Conservation (phyloP, 2,113 vertebrate species). For the Jacana jacana region DNA sequence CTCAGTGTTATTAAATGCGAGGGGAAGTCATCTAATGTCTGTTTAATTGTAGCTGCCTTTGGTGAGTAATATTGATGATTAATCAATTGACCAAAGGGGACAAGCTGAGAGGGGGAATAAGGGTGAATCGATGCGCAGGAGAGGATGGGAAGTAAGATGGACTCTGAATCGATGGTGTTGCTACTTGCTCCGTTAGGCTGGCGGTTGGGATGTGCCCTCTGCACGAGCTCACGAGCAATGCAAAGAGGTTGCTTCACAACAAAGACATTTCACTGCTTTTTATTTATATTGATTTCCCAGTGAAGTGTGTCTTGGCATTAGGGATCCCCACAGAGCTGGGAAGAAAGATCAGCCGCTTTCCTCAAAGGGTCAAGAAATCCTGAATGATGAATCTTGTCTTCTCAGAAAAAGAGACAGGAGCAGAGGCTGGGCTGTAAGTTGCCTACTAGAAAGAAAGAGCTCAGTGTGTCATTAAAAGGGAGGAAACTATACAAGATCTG, state of each 20-base stretch:
- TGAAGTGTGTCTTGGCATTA: slow-evolving; percentile 72
- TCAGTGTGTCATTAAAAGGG: background rate
- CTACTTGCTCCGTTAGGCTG: slow-evolving; percentile 38
- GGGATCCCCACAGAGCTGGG: slow-evolving; percentile 58
- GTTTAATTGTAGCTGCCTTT: slow-evolving; percentile 57
- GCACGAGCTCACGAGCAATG: slow-evolving; percentile 35
- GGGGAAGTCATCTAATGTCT: slow-evolving; percentile 37
- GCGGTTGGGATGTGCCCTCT: slow-evolving; percentile 22
- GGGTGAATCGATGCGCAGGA: slow-evolving; percentile 18
- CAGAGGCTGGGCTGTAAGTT: background rate
- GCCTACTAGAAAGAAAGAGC: background rate
- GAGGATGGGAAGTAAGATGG: slow-evolving; percentile 28
- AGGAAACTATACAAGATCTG: background rate
- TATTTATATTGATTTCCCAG: slow-evolving; percentile 74
- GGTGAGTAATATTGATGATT: slow-evolving; percentile 56
- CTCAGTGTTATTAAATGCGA: background rate
- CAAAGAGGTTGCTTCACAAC: slow-evolving; percentile 57
- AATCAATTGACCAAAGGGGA: slow-evolving; percentile 53
- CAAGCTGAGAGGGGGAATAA: slow-evolving; percentile 49
- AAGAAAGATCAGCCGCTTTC: slow-evolving; percentile 48
- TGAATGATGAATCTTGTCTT: slow-evolving; percentile 53
- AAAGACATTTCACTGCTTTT: slow-evolving; percentile 71
- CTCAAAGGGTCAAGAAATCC: slow-evolving; percentile 66
- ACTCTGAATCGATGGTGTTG: slow-evolving; percentile 53
- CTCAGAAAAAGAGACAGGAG: slow-evolving; percentile 7